Percentiles rank a stretch among this genome's conserved stretches.
phyloP scores from a whole-genome alignment of 1,140 invertebrate species.

The Hetaerina americana region DNA sequence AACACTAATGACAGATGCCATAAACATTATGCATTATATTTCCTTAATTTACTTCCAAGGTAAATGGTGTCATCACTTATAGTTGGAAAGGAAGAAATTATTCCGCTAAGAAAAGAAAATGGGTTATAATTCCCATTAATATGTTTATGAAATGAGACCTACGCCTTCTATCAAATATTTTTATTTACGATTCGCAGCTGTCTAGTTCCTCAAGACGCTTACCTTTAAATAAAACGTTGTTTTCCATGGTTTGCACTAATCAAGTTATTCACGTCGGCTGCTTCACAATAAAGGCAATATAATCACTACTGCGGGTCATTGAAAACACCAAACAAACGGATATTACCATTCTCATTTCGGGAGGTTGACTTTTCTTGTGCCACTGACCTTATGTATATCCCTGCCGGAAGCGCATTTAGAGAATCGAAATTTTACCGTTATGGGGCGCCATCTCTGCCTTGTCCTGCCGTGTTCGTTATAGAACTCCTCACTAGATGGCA shows the following conservation, averaged over 20 bases:
- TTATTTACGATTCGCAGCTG: not conserved
- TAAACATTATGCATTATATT: not conserved
- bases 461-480: not conserved
- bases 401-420: not conserved
- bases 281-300: not conserved
- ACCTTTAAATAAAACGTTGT: not conserved
- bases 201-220: not conserved
- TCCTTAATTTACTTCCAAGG: not conserved
- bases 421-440: not conserved
- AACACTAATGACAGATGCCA: not conserved
- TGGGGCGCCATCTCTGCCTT: not conserved
- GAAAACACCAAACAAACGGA: not conserved
- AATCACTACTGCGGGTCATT: not conserved
- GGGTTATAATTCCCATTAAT: not conserved
- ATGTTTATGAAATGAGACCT: not conserved
- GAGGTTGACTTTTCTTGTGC: not conserved
- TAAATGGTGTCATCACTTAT: not conserved
- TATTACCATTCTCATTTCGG: not conserved
- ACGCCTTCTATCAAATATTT: not conserved
- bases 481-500: too few species aligned
- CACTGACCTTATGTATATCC: not conserved
- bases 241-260: not conserved
- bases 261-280: not conserved
- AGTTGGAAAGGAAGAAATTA: not conserved
- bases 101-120: not conserved